These are phyloP conservation scores for Phragmatobia fuliginosa DNA, from an alignment of 2,888 invertebrate species.

Conservation along the genomic window DNA sequence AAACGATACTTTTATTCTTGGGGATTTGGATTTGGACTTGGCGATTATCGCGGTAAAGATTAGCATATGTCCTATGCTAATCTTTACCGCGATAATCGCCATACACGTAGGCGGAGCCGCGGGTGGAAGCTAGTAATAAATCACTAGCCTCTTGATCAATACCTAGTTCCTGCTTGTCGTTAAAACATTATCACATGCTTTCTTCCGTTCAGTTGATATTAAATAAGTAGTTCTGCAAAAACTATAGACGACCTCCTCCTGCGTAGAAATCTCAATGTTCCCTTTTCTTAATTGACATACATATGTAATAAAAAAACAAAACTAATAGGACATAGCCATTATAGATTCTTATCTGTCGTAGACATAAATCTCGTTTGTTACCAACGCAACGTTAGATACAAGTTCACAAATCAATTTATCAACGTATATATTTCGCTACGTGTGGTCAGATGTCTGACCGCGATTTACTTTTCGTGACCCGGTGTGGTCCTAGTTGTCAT, in stretches of 20 bases:
- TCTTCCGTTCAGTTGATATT: no score
- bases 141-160: not conserved
- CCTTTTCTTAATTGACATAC: not conserved
- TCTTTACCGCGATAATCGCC: no score
- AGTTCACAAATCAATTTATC: slow-evolving; percentile 16
- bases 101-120: no score
- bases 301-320: not conserved
- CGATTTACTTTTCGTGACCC: slow-evolving; percentile 22
- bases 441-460: slow-evolving; percentile 24
- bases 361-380: slow-evolving; percentile 5
- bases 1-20: no score
- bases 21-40: no score
- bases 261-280: not conserved
- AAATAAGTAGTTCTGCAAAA: no score
- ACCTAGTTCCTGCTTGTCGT: not conserved
- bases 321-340: not conserved
- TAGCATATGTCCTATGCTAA: no score
- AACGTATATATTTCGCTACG: slow-evolving; percentile 12
- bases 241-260: not conserved
- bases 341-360: not conserved
- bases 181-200: no score
- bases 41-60: no score
- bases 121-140: not conserved
- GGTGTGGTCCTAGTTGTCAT: slow-evolving; percentile 16
- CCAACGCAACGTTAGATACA: not conserved